Base-by-base conservation (phyloP, 1,140 invertebrate genomes). In the Drosophila tani region DNA sequence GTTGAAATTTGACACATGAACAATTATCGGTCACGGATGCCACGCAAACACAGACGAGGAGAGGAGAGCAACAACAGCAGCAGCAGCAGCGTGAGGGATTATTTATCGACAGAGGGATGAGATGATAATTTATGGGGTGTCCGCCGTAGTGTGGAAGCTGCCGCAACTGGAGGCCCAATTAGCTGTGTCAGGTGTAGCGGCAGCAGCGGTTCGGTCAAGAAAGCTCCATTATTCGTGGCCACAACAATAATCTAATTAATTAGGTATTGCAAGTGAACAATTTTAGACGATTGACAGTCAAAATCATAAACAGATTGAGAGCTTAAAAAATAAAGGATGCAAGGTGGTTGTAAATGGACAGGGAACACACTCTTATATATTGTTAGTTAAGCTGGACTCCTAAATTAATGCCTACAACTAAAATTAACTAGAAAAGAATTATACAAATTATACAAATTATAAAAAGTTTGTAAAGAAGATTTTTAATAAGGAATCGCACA, bases 21-120 rank as follows among this genome's bases (percentile, higher is more conserved):
- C 75, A 87, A 87, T 82, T 82, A 86, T 75, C 69, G 78, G 74
- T 64, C 35, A 77, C 43, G 64, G 45, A 78, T 78, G 57, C 57
- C 47, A 45, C 65, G 51, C 74, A 68, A 55, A 29, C 19, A 60
- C 11, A 17, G 43, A 21, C 17, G 38, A 40, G 11, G 27, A 29
- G 27, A 24, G 21, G 21, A 24, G 21, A 24, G 21, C 21, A 24
- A 24, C 21, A 24, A 24, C 21, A 50, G 40, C 59, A 62, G 29
- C 35, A 62, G 8, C 60, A 69, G 21, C n/a, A 24, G 29, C 43
- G 45, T 29, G 15, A 21, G 32, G 53, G 35, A 40, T 64, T 53
- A 35, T 53, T 53, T 35, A 35, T 53, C 51, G 51, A 19, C 2
- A 9, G 35, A 4, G 12, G 24, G 24, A 24, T 21, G 62, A 9